These are phyloP conservation scores for Platypus cylindrus DNA, from an alignment of 2,888 invertebrate genomes.

Conservation along the genomic window DNA sequence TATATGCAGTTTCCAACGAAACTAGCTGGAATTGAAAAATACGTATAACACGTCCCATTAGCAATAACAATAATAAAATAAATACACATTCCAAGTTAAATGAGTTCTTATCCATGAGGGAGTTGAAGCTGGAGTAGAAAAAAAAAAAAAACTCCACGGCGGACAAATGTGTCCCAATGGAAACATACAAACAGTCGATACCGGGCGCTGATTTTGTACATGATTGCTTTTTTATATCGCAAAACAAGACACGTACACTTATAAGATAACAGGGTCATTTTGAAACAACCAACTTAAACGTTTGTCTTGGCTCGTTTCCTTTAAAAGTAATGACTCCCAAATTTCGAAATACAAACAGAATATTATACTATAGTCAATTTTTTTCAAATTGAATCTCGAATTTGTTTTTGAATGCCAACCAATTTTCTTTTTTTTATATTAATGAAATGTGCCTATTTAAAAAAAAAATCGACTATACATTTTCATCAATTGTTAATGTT, in stretches of 20 bases:
- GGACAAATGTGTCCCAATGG: constrained; percentile 38
- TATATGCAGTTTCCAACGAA: no score
- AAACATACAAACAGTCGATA: constrained; percentile 38
- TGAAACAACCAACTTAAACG: constrained; percentile 34
- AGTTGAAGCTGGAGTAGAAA: constrained; percentile 31
- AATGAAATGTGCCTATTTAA: no score
- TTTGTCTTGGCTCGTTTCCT: constrained; percentile 34
- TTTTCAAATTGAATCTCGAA: no score
- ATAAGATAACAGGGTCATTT: constrained; percentile 36
- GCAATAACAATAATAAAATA: constrained; percentile 36
- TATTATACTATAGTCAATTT: no score
- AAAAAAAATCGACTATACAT: no score
- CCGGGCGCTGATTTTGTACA: constrained; percentile 37
- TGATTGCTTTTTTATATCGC: constrained; percentile 39
- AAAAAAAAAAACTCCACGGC: constrained; percentile 17
- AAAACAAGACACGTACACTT: constrained; percentile 37
- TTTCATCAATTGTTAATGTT: no score
- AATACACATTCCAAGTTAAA: constrained; percentile 39
- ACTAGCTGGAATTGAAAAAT: constrained; percentile 21
- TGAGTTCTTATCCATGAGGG: constrained; percentile 36
- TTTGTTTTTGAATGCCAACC: no score
- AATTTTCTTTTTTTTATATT: no score
- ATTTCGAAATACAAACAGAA: no score
- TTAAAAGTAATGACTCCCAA: constrained; percentile 31
- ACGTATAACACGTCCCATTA: constrained; percentile 33